Conservation (phyloP, 2,888 invertebrate genomes). For the Callyntrura guangdongensis region DNA sequence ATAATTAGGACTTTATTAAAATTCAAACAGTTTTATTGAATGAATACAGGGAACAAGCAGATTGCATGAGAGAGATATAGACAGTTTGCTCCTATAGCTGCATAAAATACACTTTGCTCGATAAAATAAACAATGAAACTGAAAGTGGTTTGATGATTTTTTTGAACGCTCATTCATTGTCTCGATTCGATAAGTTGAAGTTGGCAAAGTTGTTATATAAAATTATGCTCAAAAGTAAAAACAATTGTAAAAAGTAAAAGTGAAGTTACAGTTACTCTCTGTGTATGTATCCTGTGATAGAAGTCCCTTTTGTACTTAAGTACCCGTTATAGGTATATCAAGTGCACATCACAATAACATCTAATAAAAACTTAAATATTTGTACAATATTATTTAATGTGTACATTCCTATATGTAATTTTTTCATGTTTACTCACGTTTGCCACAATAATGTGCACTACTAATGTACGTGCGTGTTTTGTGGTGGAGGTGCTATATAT, state of each 20-base stretch:
- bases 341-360: neutral
- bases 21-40: neutral
- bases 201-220: conserved; percentile 11
- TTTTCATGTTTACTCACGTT: conserved; percentile 25
- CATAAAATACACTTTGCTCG: neutral
- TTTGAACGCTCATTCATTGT: conserved; percentile 6
- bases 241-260: conserved; percentile 35
- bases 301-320: neutral
- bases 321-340: neutral
- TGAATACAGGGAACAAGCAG: neutral
- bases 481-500: neutral
- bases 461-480: conserved; percentile 2
- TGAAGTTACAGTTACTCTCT: neutral
- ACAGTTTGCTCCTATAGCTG: neutral
- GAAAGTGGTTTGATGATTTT: conserved; percentile 43
- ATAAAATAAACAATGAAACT: conserved; percentile 3
- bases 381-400: no score
- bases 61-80: no score
- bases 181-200: conserved; percentile 7
- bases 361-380: neutral
- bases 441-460: neutral
- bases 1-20: neutral
- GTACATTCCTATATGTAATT: neutral
- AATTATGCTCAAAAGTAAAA: neutral
- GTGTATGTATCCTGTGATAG: no score